Evolutionary conservation across 1,140 invertebrate genomes (phyloP), one percentile per base, ranked within the genome.

Genomic region (Aphelinus certus): DNA sequence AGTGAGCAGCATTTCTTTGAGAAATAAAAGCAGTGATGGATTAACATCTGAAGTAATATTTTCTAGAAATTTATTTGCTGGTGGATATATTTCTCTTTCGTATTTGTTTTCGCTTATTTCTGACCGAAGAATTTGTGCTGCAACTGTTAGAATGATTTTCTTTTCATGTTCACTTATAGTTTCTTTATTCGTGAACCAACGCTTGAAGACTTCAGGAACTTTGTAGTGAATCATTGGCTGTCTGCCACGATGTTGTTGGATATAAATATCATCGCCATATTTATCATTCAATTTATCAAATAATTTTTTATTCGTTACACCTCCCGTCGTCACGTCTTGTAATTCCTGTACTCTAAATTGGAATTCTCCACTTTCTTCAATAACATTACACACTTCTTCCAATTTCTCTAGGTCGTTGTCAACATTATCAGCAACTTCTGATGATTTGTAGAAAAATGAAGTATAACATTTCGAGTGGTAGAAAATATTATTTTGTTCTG

Each of bases 11-110:
- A 79, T 55, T 49, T 60, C 7, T 55, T 77, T 7, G 26, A 77
- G 62, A 74, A 80, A 78, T 57, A 55, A 9, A 10, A 57, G 49
- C 57, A 80, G 57, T 42, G 65, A 48, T 63, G 73, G 1, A 7
- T 65, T 77, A 73, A 79, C 56, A 42, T 73, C 70, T 58, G 56
- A 2, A 26, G 71, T 43, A 10, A 71, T 55, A 42, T 72, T 55
- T 49, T 76, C 62, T 43, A 78, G 47, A 77, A 81, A 78, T 63
- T 71, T 61, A 43, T 75, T 71, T 3, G 74, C 26, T 6, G 79
- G 55, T 26, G 76, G 75, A 73, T 80, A 81, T 26, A 42, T 7
- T 57, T 63, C 5, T 51, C 2, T 68, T 61, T 67, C 43, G n/a
- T 61, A 61, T 43, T 46, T 60, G 7, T 45, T 9, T 10, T 42